Conservation (phyloP, 2,113 vertebrate genomes). For the Irena cyanogastra region DNA sequence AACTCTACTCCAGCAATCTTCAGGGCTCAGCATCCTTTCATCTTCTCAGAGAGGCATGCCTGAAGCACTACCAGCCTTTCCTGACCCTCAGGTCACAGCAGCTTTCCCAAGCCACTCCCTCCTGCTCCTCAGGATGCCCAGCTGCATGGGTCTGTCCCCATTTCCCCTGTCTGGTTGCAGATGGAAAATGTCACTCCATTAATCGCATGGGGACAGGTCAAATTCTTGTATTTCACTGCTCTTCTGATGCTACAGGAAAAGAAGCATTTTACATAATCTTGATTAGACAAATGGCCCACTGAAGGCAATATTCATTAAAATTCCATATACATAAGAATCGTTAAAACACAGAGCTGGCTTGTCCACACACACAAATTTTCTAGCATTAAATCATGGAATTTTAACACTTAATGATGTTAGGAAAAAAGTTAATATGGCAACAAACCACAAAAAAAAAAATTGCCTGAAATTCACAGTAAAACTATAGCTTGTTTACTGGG, state of each 20-base stretch:
- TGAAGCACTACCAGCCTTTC: background rate
- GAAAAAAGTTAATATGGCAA: background rate
- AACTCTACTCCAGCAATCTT: background rate
- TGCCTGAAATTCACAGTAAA: background rate
- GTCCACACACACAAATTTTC: background rate
- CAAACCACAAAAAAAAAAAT: background rate
- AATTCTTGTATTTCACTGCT: background rate
- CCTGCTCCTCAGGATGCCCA: background rate
- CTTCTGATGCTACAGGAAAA: background rate
- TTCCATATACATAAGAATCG: background rate
- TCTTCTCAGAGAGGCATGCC: background rate
- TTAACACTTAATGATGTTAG: background rate
- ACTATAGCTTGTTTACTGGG: background rate
- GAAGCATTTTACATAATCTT: background rate
- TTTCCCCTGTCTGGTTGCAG: background rate
- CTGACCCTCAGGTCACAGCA: background rate
- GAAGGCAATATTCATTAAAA: constrained; percentile 42
- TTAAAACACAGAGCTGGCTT: constrained; percentile 4
- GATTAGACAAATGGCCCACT: background rate
- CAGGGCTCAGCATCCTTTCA: background rate
- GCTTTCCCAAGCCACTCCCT: background rate
- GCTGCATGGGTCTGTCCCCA: accelerated
- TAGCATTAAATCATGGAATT: background rate
- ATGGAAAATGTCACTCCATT: background rate
- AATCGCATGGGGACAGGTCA: background rate